Evolutionary conservation across 1,140 invertebrate species (phyloP).

Genomic region (Panagrolaimus sp.): DNA sequence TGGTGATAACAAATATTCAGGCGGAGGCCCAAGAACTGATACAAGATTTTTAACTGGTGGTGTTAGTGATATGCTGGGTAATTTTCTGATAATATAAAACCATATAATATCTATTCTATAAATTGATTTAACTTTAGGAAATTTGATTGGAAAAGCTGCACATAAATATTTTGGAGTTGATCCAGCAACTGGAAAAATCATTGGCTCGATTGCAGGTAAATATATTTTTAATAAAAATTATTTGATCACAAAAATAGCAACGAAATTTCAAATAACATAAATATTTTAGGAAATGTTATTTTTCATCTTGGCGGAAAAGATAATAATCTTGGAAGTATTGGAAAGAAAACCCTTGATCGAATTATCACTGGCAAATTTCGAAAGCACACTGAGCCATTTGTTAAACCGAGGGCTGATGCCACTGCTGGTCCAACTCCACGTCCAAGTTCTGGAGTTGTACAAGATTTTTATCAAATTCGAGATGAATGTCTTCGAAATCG

Average conservation of each 20-base stretch:
- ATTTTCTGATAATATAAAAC: constrained; percentile 19
- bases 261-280: no score
- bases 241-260: no score
- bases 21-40: constrained; percentile 48
- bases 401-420: constrained; percentile 44
- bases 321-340: constrained; percentile 52
- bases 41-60: constrained; percentile 47
- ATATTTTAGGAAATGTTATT: constrained; percentile 42
- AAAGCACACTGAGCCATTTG: constrained; percentile 43
- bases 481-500: constrained; percentile 55
- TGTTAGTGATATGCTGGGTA: constrained; percentile 53
- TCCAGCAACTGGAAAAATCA: constrained; percentile 54
- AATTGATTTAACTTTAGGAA: background rate
- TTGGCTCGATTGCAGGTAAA: constrained; percentile 47
- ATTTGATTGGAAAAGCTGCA: constrained; percentile 54
- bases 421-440: constrained; percentile 43
- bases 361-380: constrained; percentile 56
- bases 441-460: constrained; percentile 36
- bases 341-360: constrained; percentile 57
- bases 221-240: no score
- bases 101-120: no score
- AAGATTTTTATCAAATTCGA: constrained; percentile 55
- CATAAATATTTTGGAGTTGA: constrained; percentile 57
- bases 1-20: constrained; percentile 28
- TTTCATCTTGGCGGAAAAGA: constrained; percentile 54